These are phyloP conservation scores for Lophius americanus DNA, from an alignment of 2,797 vertebrate species.

Conservation along the genomic window DNA sequence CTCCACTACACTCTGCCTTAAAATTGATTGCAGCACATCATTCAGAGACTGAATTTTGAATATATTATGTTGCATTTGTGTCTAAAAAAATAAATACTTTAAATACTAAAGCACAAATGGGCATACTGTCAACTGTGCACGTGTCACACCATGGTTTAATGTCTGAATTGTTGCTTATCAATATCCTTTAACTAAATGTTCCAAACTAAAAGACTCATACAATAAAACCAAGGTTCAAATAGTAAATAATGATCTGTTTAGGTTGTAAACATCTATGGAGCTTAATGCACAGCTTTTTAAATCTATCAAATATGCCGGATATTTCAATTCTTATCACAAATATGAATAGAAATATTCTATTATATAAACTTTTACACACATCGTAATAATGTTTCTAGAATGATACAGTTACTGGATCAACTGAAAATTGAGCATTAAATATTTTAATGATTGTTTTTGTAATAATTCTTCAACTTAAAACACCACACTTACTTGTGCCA, in stretches of 20 bases:
- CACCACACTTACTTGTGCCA: not conserved
- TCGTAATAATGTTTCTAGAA: not conserved
- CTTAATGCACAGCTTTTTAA: too few relatives aligned
- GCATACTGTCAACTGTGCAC: not conserved
- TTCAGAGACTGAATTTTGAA: not conserved
- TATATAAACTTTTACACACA: not conserved
- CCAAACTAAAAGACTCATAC: not conserved
- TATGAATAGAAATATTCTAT: slow-evolving; percentile 1
- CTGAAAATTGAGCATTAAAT: not conserved
- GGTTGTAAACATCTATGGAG: slow-evolving; percentile 9
- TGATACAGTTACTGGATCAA: not conserved
- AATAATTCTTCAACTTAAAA: not conserved
- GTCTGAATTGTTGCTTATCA: slow-evolving; percentile 5
- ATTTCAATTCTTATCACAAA: too few relatives aligned
- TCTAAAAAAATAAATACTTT: not conserved
- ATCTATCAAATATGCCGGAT: too few relatives aligned
- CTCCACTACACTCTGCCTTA: not conserved
- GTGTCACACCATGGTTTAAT: not conserved
- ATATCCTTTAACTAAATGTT: not conserved
- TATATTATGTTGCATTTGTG: not conserved
- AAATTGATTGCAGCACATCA: slow-evolving; percentile 9
- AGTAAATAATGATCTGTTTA: not conserved
- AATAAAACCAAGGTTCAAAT: slow-evolving; percentile 3
- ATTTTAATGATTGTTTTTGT: not conserved
- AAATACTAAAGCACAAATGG: too few relatives aligned